Evolutionary conservation across 2,888 invertebrate species (phyloP), one percentile per base, ranked within the genome.

Genomic region (Antitype chi): DNA sequence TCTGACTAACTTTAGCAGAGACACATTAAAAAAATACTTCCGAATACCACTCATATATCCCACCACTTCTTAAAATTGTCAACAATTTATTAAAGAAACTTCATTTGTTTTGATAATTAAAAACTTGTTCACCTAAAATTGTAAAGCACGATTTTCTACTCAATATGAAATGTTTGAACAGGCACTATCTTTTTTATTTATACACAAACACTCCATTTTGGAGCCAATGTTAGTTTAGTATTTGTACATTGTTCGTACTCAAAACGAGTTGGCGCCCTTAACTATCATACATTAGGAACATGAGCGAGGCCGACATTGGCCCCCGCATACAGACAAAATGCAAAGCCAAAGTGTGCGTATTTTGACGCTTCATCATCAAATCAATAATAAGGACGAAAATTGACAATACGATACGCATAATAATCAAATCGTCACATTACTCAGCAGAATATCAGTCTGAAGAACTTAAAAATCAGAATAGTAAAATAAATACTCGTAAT

Each of bases 401-500:
- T 84, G 81, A 88, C 87, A 84, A 85, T 80, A 89, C 80, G 76
- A 87, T 76, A 74, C 85, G 81, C 74, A 75, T 69, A 62, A 76
- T 77, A 77, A 86, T 80, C 64, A 74, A 78, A 63, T 71, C 66
- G 62, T 77, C 76, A 74, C 72, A 74, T 70, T 79, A 84, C 80
- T 84, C 85, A 81, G 79, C 85, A 81, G 79, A 87, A 88, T 86
- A 81, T 90, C 92, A 91, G 91, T 91, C 91, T 87, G 88, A 87
- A 87, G 78, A 85, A 89, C 87, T 76, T 86, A 88, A 66, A 62
- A 81, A 70, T 80, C 84, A 74, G 82, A 88, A 85, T 67, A 85
- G 83, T 88, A 87, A 83, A 87, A 89, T 88, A 91, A 90, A 90
- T 89, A 91, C 88, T 88, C 88, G 81, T 89, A 87, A 88, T 90